These are phyloP conservation scores for Ochlodes sylvanus DNA, from an alignment of 2,888 invertebrate genomes.

Conservation along the genomic window DNA sequence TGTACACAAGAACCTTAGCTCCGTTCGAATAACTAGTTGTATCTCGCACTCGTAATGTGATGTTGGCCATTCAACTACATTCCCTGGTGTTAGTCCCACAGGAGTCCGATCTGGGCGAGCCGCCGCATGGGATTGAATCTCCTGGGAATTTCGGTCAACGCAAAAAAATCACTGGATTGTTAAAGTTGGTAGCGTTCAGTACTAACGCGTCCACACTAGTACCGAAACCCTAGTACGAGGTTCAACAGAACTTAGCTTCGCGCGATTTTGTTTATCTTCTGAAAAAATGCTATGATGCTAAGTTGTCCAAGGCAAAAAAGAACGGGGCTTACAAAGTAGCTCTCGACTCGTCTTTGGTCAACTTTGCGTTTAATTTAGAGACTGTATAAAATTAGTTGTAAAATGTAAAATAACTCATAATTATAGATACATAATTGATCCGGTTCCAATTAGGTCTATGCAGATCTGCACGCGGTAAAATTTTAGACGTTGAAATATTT, in stretches of 20 bases:
- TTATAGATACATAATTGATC: background rate
- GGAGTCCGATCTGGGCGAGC: slow-evolving; percentile 62
- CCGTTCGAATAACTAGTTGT: slow-evolving; percentile 16
- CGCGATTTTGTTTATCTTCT: no score
- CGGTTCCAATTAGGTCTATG: background rate
- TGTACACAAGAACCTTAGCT: background rate
- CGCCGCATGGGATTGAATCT: slow-evolving; percentile 83
- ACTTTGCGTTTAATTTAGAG: no score
- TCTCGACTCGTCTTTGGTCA: no score
- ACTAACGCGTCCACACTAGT: slow-evolving; percentile 2
- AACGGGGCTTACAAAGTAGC: no score
- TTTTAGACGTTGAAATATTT: background rate
- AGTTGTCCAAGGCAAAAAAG: no score
- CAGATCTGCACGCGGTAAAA: background rate
- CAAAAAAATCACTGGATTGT: slow-evolving; percentile 69
- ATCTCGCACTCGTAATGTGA: slow-evolving; percentile 33
- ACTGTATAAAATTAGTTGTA: no score
- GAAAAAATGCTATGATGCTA: no score
- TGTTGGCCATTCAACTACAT: slow-evolving; percentile 65
- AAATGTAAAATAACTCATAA: no score
- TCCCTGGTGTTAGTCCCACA: slow-evolving; percentile 64
- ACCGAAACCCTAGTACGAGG: no score
- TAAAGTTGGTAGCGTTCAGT: no score
- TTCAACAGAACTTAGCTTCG: no score
- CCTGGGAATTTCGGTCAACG: slow-evolving; percentile 73